Percentiles rank a stretch among this genome's conserved stretches.
phyloP scores from a whole-genome alignment of 2,797 vertebrate species.

The Discoglossus pictus region DNA sequence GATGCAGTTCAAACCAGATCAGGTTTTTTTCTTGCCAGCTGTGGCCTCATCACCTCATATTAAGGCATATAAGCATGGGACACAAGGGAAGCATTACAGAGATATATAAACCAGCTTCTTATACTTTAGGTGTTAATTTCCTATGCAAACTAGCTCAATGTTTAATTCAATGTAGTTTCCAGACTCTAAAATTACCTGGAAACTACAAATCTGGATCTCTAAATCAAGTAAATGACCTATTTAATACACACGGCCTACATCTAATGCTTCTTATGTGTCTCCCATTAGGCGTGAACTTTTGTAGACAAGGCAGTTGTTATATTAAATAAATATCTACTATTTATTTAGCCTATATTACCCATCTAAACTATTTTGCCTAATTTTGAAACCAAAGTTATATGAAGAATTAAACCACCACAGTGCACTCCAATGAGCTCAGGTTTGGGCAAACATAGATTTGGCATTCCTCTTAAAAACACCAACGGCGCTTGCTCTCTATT shows the following conservation, averaged over 20 bases:
- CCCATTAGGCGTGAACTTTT: too few relatives aligned
- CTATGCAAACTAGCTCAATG: constrained; percentile 28
- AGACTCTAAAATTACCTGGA: constrained; percentile 10
- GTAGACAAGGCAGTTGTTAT: too few relatives aligned
- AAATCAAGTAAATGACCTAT: background rate
- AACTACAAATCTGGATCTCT: background rate
- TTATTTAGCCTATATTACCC: too few relatives aligned
- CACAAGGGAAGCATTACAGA: background rate
- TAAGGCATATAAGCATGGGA: background rate
- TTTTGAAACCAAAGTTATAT: too few relatives aligned
- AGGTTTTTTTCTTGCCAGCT: constrained; percentile 66
- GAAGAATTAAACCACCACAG: too few relatives aligned
- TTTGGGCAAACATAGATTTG: too few relatives aligned
- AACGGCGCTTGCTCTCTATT: too few relatives aligned
- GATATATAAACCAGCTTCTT: constrained; percentile 21
- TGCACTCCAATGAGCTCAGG: too few relatives aligned
- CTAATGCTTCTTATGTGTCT: too few relatives aligned
- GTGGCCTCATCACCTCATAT: constrained; percentile 55
- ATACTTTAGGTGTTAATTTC: constrained; percentile 2
- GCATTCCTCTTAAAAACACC: too few relatives aligned
- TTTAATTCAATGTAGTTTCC: constrained; percentile 28
- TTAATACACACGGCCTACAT: background rate
- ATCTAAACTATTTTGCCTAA: too few relatives aligned
- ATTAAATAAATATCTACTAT: too few relatives aligned
- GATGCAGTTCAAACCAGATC: constrained; percentile 59